Evolutionary conservation across 53 echinoderm and acorn worm species (phyloP), one percentile per base, ranked within the genome.

Genomic region (Stichopus horrens): DNA sequence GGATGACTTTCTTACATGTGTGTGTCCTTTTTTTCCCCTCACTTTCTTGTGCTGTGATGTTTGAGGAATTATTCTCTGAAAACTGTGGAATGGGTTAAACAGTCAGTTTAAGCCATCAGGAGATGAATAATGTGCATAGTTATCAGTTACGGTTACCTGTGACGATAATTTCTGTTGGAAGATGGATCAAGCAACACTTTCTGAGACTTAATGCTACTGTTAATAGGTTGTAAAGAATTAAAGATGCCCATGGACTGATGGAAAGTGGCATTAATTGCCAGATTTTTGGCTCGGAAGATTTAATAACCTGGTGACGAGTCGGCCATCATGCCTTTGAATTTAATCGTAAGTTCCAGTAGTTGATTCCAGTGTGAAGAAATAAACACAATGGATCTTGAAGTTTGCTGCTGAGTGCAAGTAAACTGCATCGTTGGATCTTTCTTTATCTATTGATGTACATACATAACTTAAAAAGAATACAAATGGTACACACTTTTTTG

Each of bases 71-170:
- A 2, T 11, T 9, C 59, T 1, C 59, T 11, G 4, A 68, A 71
- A 71, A 71, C 14, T 10, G 6, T n/a, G 71, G 14, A 71, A 71
- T 16, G 71, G 71, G 71, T 71, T 18, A 71, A 71, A 71, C 71
- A 71, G 71, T 71, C 71, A 71, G 18, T 71, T 71, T 71, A n/a
- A 18, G 14, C 71, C 71, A 71, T 71, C 19, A 71, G n/a, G 71
- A 20, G 18, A 71, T 71, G 71, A 71, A 16, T 71, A 71, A 71
- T 71, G 71, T 71, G 71, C 71, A 71, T 71, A 71, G 7, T 71
- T 71, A 71, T 71, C 18, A 71, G 71, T 71, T 18, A 7, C 7
- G 4, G 19, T 16, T 71, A 4, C 7, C 71, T 71, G 71, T 71
- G 18, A n/a, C 19, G 18, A 71, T 18, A 21, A 71, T 18, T 68